Percentiles rank a stretch among this genome's conserved stretches.
Conservation (phyloP, 2,113 vertebrate genomes). For the Syrrhaptes paradoxus region DNA sequence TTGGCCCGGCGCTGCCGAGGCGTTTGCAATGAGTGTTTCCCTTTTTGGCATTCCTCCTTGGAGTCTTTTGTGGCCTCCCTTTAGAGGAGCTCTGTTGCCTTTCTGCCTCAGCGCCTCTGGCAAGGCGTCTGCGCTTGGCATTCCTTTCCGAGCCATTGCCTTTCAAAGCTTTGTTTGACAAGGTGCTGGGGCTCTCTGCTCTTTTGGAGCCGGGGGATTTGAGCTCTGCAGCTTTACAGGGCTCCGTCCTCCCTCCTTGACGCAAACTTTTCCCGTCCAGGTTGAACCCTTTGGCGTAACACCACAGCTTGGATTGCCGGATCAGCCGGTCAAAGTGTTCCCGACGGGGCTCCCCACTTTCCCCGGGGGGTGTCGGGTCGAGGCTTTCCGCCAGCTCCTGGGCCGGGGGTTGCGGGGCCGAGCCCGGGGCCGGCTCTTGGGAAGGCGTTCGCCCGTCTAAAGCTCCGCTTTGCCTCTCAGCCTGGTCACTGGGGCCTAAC, state of each 20-base stretch:
- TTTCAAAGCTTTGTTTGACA: slow-evolving; percentile 47
- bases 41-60: slow-evolving; percentile 7
- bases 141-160: slow-evolving; percentile 47
- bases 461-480: not conserved
- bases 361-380: not conserved
- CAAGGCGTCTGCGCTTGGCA: slow-evolving; percentile 47
- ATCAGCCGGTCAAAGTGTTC: slow-evolving; percentile 78
- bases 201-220: not conserved
- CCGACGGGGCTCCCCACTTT: slow-evolving; percentile 49
- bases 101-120: slow-evolving; percentile 22
- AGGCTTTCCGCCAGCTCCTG: not conserved
- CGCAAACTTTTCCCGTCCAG: slow-evolving; percentile 73
- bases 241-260: slow-evolving; percentile 23
- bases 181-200: slow-evolving; percentile 24
- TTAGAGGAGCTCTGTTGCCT: not conserved
- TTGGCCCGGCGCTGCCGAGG: not conserved
- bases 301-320: slow-evolving; percentile 79
- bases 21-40: slow-evolving; percentile 27
- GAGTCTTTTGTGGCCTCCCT: not conserved
- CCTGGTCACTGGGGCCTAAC: not conserved
- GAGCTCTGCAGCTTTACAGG: not conserved
- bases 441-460: not conserved
- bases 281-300: slow-evolving; percentile 79
- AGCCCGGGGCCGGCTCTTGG: not conserved
- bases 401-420: not conserved